Percentiles rank a stretch among this genome's conserved stretches.
Conservation (phyloP, 2,888 invertebrate genomes). For the Hirtodrosophila confusa region DNA sequence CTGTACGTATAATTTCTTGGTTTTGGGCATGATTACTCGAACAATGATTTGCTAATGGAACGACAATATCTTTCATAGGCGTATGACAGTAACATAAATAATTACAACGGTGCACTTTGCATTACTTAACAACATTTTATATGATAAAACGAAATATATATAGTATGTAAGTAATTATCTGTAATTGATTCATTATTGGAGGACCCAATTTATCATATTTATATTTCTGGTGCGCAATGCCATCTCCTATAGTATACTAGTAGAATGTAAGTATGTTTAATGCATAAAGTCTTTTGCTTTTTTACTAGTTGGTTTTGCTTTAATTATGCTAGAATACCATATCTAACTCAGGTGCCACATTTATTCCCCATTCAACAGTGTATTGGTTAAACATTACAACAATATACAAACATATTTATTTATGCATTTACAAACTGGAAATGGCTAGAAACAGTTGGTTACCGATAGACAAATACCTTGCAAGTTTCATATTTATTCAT, state of each 20-base stretch:
- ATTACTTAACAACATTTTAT: conserved; percentile 43
- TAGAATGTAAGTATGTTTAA: conserved; percentile 30
- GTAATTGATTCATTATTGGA: conserved; percentile 9
- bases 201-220: conserved; percentile 8
- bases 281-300: conserved; percentile 57
- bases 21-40: conserved; percentile 25
- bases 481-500: not conserved
- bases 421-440: conserved; percentile 20
- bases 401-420: conserved; percentile 39
- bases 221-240: conserved; percentile 16
- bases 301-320: conserved; percentile 52
- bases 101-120: conserved; percentile 5
- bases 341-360: conserved; percentile 49
- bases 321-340: conserved; percentile 26
- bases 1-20: conserved; percentile 19
- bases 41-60: conserved; percentile 20
- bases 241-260: conserved; percentile 5
- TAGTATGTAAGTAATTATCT: not conserved
- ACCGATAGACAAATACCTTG: conserved; percentile 22
- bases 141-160: conserved; percentile 7
- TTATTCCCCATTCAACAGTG: conserved; percentile 55
- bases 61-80: conserved; percentile 15
- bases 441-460: conserved; percentile 22
- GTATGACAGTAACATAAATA: conserved; percentile 10
- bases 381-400: conserved; percentile 50